Conservation (phyloP, 2,113 vertebrate genomes). For the Nyctibius bracteatus region DNA sequence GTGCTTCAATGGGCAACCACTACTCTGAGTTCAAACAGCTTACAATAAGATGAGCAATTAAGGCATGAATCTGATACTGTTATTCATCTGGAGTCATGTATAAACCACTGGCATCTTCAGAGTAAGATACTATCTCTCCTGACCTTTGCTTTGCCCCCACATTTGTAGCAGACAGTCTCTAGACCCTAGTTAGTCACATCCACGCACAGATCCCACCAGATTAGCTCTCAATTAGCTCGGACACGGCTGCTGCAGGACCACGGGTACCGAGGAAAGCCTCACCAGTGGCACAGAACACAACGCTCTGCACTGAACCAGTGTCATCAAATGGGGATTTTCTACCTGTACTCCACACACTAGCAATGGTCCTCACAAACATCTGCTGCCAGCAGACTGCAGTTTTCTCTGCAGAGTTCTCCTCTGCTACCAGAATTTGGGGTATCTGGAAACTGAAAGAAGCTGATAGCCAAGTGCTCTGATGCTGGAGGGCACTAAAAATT, state of each 20-base stretch:
- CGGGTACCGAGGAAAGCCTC: fast-evolving
- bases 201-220: background rate
- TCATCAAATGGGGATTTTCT: background rate
- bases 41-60: background rate
- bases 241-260: background rate
- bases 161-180: background rate
- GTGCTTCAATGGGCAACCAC: background rate
- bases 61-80: background rate
- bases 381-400: background rate
- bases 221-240: background rate
- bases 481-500: background rate
- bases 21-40: background rate
- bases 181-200: background rate
- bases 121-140: background rate
- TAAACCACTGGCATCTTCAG: background rate
- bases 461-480: background rate
- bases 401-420: background rate
- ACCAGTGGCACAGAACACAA: background rate
- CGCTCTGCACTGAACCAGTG: background rate
- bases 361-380: fast-evolving
- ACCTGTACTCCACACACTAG: background rate
- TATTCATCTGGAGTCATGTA: fast-evolving
- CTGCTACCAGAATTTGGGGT: background rate
- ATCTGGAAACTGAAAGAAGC: background rate
- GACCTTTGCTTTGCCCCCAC: background rate